Base-by-base conservation (phyloP, 2,797 vertebrate species). In the Paratrypauchen microcephalus region DNA sequence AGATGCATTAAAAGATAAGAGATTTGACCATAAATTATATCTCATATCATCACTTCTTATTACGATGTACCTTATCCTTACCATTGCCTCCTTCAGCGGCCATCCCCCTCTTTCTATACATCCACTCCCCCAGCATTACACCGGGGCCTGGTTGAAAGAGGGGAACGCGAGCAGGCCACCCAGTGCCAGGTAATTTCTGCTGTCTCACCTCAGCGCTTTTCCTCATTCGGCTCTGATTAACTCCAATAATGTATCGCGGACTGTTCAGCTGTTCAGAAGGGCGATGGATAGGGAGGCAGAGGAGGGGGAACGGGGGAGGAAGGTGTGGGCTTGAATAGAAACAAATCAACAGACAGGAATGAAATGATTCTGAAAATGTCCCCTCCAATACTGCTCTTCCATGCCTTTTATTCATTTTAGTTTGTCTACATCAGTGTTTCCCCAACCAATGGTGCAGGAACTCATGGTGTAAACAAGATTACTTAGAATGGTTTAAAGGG, bases 161-260 rank as follows among this genome's bases (percentile, higher is more conserved):
- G 87, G 92, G 90, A 89, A 81, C 76, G 84, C 90, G 89, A 91
- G 87, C 88, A 86, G 89, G 91, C 87, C 87, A 90, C 74, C 89
- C 86, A 85, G 87, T 8, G 87, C 84, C 86, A 95, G 93, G 93
- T 93, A 93, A 96, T 96, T 95, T 95, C 92, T 91, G 81, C 87
- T 81, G 94, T 95, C 94, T 95, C 95, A 94, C 95, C 95, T 95
- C 93, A 93, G 89, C 92, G 92, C 93, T 93, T 95, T 60, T 95
- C 94, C 92, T 95, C 94, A 97, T 96, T 95, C 95, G 88, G 91
- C 90, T 94, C 93, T 94, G 94, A 95, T 97, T 96, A 96, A 91
- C 88, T 96, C 91, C 93, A 93, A 95, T 96, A 96, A 96, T 95
- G 90, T 95, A 94, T 92, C 93, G 91, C 92, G 89, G 91, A 93